phyloP scores from a whole-genome alignment of 2,797 vertebrate species.

The Coranthus polyacanthus region DNA sequence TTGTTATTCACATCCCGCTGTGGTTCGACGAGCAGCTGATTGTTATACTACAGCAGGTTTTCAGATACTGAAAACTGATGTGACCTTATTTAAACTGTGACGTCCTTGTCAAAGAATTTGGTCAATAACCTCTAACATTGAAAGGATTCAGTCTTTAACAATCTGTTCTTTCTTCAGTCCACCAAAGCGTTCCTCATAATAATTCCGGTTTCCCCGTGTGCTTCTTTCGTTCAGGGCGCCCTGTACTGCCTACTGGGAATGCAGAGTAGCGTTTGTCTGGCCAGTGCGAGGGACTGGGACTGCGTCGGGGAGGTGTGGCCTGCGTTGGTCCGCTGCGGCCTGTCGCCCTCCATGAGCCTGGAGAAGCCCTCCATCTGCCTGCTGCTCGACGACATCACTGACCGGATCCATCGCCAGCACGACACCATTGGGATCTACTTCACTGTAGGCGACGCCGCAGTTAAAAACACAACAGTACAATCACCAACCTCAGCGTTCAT shows the following conservation, averaged over 20 bases:
- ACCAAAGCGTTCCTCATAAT: not conserved
- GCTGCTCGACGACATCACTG: constrained; percentile 94
- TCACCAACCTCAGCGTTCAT: too few relatives aligned
- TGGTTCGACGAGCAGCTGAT: too few relatives aligned
- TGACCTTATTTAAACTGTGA: too few relatives aligned
- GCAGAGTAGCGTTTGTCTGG: constrained; percentile 88
- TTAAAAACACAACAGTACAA: too few relatives aligned
- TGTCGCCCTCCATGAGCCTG: constrained; percentile 92
- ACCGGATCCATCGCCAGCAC: constrained; percentile 95
- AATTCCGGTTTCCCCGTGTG: not conserved
- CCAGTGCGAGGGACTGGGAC: constrained; percentile 94
- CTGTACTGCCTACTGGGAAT: constrained; percentile 96
- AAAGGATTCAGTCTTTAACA: not conserved
- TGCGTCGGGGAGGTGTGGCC: constrained; percentile 95
- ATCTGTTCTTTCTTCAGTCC: not conserved
- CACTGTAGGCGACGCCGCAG: constrained; percentile 83
- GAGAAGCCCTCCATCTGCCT: constrained; percentile 94
- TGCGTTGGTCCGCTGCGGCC: constrained; percentile 93
- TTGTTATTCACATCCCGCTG: too few relatives aligned
- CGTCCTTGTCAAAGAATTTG: too few relatives aligned
- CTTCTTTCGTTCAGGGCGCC: constrained; percentile 85
- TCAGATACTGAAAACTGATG: too few relatives aligned
- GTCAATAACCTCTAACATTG: too few relatives aligned
- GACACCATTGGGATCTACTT: constrained; percentile 96
- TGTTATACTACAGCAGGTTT: too few relatives aligned